Conservation (phyloP, 2,797 vertebrate genomes). For the Poecilia wingei region DNA sequence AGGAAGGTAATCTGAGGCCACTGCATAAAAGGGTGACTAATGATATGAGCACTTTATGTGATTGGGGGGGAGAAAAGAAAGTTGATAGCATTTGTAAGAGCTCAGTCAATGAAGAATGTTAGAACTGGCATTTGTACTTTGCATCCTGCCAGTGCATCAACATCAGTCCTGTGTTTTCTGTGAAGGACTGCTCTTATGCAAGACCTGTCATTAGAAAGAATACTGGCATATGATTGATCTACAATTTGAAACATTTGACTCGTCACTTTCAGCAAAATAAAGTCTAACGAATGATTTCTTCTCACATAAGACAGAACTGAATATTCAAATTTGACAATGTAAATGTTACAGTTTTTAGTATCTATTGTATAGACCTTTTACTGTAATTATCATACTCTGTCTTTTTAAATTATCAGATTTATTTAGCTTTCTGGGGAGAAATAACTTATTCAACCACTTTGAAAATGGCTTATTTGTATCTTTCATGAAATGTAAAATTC, state of each 20-base stretch:
- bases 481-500: too few relatives aligned
- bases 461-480: too few relatives aligned
- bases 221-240: slow-evolving; percentile 16
- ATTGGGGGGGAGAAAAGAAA: slow-evolving; percentile 64
- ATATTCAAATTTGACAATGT: not conserved
- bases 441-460: too few relatives aligned
- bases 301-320: not conserved
- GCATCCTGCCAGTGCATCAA: slow-evolving; percentile 38
- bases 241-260: slow-evolving; percentile 17
- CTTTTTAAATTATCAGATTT: not conserved
- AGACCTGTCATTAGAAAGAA: slow-evolving; percentile 35
- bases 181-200: slow-evolving; percentile 33
- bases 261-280: not conserved
- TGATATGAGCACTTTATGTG: slow-evolving; percentile 71
- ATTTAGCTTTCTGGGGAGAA: not conserved
- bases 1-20: slow-evolving; percentile 53
- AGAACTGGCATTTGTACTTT: slow-evolving; percentile 51
- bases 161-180: slow-evolving; percentile 52
- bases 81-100: slow-evolving; percentile 49
- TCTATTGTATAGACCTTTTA: not conserved
- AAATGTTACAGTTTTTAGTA: not conserved
- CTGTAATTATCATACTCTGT: not conserved
- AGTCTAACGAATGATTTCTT: slow-evolving; percentile 12
- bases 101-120: slow-evolving; percentile 44
- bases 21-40: slow-evolving; percentile 67